These are phyloP conservation scores for Linnaemya vulpina DNA, from an alignment of 2,888 invertebrate genomes.

Conservation along the genomic window DNA sequence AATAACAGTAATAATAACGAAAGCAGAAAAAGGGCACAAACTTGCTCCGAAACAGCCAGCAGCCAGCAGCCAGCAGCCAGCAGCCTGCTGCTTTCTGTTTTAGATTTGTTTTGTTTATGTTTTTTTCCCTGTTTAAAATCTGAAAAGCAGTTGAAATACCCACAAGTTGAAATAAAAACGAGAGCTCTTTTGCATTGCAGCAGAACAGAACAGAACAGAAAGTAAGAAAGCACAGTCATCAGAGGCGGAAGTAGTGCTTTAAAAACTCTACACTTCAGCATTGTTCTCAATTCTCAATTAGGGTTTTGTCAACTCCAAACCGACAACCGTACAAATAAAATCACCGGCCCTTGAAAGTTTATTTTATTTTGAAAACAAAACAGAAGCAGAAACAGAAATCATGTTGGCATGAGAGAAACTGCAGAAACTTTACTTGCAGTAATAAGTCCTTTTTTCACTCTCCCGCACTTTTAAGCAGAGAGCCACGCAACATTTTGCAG, in stretches of 20 bases:
- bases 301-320: constrained; percentile 52
- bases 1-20: constrained; percentile 57
- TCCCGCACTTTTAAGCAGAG: neutral
- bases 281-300: constrained; percentile 45
- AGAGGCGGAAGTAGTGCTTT: constrained; percentile 38
- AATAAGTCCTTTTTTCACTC: neutral
- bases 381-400: neutral
- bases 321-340: constrained; percentile 23
- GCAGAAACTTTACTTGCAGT: constrained; percentile 24
- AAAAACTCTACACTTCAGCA: constrained; percentile 59
- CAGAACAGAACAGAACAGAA: constrained; percentile 55
- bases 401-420: constrained; percentile 23
- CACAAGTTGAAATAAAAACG: constrained; percentile 59
- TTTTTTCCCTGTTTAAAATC: neutral
- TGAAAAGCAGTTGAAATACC: constrained; percentile 36
- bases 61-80: constrained; percentile 44
- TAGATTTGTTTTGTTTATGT: constrained; percentile 11
- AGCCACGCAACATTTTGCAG: constrained; percentile 32
- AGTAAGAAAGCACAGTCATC: constrained; percentile 8
- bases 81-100: constrained; percentile 34
- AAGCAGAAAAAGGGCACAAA: constrained; percentile 66
- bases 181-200: constrained; percentile 52
- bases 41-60: constrained; percentile 62
- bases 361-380: constrained; percentile 59
- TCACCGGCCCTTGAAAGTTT: constrained; percentile 60